These are phyloP conservation scores for Lochmaea crataegi DNA, from an alignment of 2,888 invertebrate genomes.

Conservation along the genomic window DNA sequence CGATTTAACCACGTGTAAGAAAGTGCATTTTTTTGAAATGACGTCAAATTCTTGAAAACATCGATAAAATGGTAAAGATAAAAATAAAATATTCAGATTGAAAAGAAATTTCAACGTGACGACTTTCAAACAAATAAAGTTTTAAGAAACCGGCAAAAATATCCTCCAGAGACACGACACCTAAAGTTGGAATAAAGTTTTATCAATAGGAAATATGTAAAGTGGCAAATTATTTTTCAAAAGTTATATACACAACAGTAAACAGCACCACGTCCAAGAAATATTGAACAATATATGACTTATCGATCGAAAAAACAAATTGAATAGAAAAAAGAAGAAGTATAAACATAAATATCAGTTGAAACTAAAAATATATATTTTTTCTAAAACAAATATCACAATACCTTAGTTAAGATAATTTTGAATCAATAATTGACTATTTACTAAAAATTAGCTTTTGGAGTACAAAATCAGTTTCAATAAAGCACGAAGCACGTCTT, in stretches of 20 bases:
- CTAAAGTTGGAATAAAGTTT: background rate
- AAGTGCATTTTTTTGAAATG: too few species aligned
- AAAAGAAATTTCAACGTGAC: background rate
- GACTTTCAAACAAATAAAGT: background rate
- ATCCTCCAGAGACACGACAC: background rate
- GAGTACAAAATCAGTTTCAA: too few species aligned
- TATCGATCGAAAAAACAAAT: background rate
- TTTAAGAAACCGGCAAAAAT: background rate
- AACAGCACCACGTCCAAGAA: background rate
- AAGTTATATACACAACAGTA: background rate
- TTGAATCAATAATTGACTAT: too few species aligned
- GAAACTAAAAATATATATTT: too few species aligned
- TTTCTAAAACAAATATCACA: too few species aligned
- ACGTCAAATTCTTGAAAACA: background rate
- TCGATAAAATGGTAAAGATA: background rate
- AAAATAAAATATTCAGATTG: constrained; percentile 3
- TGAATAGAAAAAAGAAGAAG: too few species aligned
- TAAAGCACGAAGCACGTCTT: too few species aligned
- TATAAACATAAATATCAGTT: too few species aligned
- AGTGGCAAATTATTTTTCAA: constrained; percentile 7
- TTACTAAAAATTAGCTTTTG: too few species aligned
- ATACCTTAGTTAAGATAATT: too few species aligned
- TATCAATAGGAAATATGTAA: constrained; percentile 8
- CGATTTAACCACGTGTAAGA: too few species aligned
- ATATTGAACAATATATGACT: background rate